Evolutionary conservation across 1,140 invertebrate species (phyloP), one percentile per base, ranked within the genome.

Genomic region (Dinothrombium tinctorium): DNA sequence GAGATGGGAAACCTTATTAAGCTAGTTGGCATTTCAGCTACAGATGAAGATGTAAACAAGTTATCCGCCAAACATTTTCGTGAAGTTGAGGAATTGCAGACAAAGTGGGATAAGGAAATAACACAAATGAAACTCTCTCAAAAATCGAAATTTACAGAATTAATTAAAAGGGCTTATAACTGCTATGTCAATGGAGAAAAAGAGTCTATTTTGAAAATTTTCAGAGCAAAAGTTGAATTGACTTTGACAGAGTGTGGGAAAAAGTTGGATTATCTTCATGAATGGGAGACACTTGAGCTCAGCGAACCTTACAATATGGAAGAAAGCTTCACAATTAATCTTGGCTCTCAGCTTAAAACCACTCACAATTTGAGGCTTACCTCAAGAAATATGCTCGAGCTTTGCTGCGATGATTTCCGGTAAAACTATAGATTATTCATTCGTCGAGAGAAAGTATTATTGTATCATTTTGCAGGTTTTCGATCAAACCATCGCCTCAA

Each of bases 241-340:
- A n/a, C n/a, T 11, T 40, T 40, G 8, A 26, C 9, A 9, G n/a
- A 2, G 17, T 17, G 11, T 17, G 12, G 23, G 19, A 42, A 35
- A 14, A n/a, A 33, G 5, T 7, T 3, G 26, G 15, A 15, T 40
- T 9, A 29, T 35, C n/a, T n/a, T 11, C 22, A 29, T 15, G 41
- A 42, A 22, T 7, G 17, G 19, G 14, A 22, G 14, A 24, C 28
- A n/a, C 6, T 26, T 4, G 33, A 8, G 22, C 23, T 25, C 11
- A n/a, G 9, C 19, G n/a, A 26, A 33, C 5, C 6, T n/a, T 9
- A 9, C 9, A n/a, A 20, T 3, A 12, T 81, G 51, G 83, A 92
- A 61, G 86, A 94, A 64, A 92, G 86, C 62, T 94, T 94, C 55
- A 95, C 86, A 12, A 92, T 94, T 51, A 84, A 94, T 63, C 63